Base-by-base conservation (phyloP, 2,797 vertebrate genomes). In the Cyprinodon diabolis region DNA sequence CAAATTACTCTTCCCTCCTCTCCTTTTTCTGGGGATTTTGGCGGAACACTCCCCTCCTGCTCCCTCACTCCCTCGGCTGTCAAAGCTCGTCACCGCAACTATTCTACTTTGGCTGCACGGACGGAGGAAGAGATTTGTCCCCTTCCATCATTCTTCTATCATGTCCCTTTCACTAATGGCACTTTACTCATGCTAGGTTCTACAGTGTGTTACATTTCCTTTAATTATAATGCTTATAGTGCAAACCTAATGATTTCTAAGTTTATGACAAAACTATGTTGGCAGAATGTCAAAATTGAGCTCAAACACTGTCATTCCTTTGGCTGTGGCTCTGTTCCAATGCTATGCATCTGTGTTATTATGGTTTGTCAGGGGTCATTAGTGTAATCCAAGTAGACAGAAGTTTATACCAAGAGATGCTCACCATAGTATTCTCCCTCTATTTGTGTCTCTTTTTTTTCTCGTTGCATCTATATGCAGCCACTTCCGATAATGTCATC, bases 401-500 rank as follows among this genome's bases (percentile, higher is more conserved):
- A 86, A 35, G 86, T 91, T 92, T 89, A 87, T 88, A 85, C 86
- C 81, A 82, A 87, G 84, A 87, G 83, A 90, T 87, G 84, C 80
- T 78, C 60, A 72, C 84, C 86, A 86, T 89, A 90, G 90, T 89
- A 88, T 93, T 92, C 80, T 88, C 86, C 90, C 91, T 90, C 86
- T 90, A 82, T 90, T 88, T 91, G 83, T 90, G 76, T 87, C 76
- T 85, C 70, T 73, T 81, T 82, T 82, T 78, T 78, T 84, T 79
- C 47, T 71, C 69, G 76, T 80, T 78, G 86, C 76, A 82, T 91
- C 89, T 86, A 91, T 91, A 90, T 89, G 86, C 87, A 85, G 87
- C 87, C 52, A 52, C 88, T 94, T 93, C 92, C 90, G 89, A 93
- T 92, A 89, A 93, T 93, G 92, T 92, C 87, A 94, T 90, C 89